Conservation (phyloP, 2,113 vertebrate species). For the Heptranchias perlo region DNA sequence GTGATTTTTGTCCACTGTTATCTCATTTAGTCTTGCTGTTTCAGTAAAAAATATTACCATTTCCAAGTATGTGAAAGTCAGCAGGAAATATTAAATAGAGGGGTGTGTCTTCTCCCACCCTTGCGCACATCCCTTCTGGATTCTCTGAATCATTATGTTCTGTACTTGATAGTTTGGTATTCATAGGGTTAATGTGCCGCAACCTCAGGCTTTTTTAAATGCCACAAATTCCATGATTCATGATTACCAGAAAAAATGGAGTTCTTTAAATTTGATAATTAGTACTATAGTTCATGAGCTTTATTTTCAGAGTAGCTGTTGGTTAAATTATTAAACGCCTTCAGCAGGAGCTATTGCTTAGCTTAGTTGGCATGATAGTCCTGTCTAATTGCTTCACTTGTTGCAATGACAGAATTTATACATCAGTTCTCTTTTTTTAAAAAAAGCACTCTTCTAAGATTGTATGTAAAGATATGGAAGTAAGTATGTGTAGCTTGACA, state of each 20-base stretch:
- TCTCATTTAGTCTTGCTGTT: neutral
- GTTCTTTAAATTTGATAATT: neutral
- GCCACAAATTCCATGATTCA: neutral
- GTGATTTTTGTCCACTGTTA: neutral
- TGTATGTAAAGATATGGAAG: neutral
- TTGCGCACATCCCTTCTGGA: neutral
- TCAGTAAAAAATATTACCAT: neutral
- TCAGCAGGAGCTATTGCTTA: neutral
- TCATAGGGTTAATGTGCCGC: neutral
- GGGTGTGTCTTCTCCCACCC: neutral
- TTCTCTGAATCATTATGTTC: neutral
- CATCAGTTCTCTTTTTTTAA: neutral
- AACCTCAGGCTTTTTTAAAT: neutral
- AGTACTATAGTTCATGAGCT: neutral
- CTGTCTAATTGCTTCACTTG: neutral
- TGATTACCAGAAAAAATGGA: constrained; percentile 4
- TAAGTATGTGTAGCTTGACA: neutral
- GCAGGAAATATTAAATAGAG: neutral
- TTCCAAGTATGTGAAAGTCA: neutral
- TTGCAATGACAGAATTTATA: neutral
- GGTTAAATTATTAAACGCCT: neutral
- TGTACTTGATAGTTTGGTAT: neutral
- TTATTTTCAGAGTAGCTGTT: neutral
- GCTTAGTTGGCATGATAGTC: neutral
- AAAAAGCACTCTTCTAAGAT: neutral